Conservation (phyloP, 2,888 invertebrate species). For the Ophion ventricosus region DNA sequence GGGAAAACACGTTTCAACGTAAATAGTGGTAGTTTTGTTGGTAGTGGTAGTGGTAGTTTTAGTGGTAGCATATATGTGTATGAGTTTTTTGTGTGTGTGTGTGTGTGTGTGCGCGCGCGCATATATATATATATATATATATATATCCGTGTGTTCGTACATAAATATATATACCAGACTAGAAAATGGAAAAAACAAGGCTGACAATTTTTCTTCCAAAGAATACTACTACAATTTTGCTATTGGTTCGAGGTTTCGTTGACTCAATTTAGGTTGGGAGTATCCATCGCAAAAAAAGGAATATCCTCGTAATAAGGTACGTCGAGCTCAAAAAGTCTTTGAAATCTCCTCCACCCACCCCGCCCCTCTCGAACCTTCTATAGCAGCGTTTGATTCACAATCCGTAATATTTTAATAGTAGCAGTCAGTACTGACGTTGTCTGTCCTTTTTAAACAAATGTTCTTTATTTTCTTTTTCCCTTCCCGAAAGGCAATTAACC, state of each 20-base stretch:
- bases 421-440: constrained; percentile 46
- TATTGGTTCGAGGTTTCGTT: constrained; percentile 33
- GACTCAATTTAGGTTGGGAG: constrained; percentile 24
- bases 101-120: no score
- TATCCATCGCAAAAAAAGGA: constrained; percentile 37
- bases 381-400: constrained; percentile 33
- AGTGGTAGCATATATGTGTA: background rate
- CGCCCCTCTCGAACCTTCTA: constrained; percentile 24
- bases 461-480: background rate
- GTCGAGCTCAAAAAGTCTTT: constrained; percentile 44
- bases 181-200: constrained; percentile 46
- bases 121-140: background rate
- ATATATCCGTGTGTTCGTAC: no score
- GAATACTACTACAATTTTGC: constrained; percentile 15
- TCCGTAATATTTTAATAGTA: constrained; percentile 37
- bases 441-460: background rate
- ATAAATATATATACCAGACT: constrained; percentile 29
- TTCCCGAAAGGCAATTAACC: background rate
- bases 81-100: no score
- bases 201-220: constrained; percentile 12
- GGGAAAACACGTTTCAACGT: background rate
- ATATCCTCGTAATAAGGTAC: background rate
- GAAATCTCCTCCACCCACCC: background rate
- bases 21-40: no score
- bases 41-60: background rate